Evolutionary conservation across 2,113 vertebrate genomes (phyloP).

Genomic region (Neoarius graeffei): DNA sequence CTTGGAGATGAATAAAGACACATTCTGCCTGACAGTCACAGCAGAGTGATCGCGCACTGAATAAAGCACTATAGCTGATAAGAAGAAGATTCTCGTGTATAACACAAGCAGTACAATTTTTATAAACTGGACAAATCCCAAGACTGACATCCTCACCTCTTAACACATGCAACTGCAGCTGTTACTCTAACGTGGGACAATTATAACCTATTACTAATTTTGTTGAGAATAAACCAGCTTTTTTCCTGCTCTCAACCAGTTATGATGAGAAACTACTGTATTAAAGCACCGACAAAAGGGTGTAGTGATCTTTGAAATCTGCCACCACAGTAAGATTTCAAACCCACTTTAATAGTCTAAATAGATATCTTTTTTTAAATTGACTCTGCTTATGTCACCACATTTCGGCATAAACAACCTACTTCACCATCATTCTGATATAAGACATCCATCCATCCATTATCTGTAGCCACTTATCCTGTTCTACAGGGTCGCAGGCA

Average conservation of each 20-base stretch:
- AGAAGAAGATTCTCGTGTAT: slow-evolving; percentile 22
- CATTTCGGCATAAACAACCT: neutral
- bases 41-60: neutral
- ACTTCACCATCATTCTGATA: neutral
- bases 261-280: neutral
- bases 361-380: neutral
- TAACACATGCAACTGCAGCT: too few relatives aligned
- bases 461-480: too few relatives aligned
- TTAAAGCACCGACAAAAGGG: neutral
- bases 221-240: neutral
- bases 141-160: neutral
- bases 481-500: too few relatives aligned
- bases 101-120: neutral
- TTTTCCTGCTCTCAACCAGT: neutral
- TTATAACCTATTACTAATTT: neutral
- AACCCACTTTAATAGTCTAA: neutral
- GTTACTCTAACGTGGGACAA: neutral
- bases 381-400: neutral
- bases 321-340: neutral
- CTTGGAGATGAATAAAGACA: neutral
- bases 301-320: neutral
- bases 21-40: neutral
- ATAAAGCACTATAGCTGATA: slow-evolving; percentile 21
- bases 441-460: too few relatives aligned
- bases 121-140: neutral